These are phyloP conservation scores for Charaxes varanes DNA, from an alignment of 1,140 invertebrate genomes.

Conservation along the genomic window DNA sequence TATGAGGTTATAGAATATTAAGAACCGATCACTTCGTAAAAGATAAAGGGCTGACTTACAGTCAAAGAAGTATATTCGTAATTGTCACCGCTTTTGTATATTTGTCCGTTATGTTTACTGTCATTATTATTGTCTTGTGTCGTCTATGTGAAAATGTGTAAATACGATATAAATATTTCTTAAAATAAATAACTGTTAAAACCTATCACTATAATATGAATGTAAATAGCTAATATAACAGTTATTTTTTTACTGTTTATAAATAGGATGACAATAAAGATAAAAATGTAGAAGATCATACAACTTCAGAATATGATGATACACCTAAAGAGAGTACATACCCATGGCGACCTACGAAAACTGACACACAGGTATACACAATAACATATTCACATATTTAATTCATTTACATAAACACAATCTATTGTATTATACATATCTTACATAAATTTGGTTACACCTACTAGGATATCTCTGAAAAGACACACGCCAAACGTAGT, in stretches of 20 bases:
- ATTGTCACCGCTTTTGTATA: conserved; percentile 39
- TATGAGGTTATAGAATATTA: no score
- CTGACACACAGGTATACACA: conserved; percentile 55
- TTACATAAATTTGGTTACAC: conserved; percentile 5
- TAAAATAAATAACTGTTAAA: background rate
- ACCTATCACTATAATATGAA: no score
- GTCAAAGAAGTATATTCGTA: conserved; percentile 8
- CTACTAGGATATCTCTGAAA: conserved; percentile 34
- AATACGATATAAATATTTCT: background rate
- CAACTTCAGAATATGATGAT: conserved; percentile 37
- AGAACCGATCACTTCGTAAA: no score
- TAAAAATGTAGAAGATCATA: conserved; percentile 41
- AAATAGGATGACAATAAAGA: conserved; percentile 49
- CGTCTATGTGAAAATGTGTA: conserved; percentile 1
- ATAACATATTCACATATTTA: conserved; percentile 8
- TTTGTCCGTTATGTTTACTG: conserved; percentile 30
- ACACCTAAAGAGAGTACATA: conserved; percentile 44
- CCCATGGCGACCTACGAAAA: conserved; percentile 54
- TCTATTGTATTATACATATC: no score
- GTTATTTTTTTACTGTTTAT: conserved; percentile 32
- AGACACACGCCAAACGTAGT: conserved; percentile 41
- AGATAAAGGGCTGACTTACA: no score
- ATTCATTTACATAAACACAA: conserved; percentile 8
- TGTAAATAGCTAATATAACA: background rate
- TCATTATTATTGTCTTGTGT: conserved; percentile 2